Conservation (phyloP, 2,797 vertebrate species). For the Amblyopsis hoosieri region DNA sequence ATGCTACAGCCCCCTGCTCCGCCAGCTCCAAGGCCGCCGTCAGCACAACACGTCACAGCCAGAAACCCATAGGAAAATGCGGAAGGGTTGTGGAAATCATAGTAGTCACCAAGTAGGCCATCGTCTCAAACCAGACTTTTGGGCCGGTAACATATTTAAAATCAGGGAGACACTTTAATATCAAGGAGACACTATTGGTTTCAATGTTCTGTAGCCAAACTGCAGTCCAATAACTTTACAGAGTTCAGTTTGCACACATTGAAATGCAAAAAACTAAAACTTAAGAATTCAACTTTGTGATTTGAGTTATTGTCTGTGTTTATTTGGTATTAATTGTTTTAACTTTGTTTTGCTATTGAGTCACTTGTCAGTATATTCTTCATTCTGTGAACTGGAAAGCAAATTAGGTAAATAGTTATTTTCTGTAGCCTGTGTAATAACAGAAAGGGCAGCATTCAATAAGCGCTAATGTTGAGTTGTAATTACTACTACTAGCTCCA, state of each 20-base stretch:
- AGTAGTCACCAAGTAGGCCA: constrained; percentile 69
- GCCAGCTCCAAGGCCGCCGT: constrained; percentile 91
- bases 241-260: not conserved
- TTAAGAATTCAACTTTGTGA: not conserved
- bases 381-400: not conserved
- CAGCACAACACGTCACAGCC: constrained; percentile 96
- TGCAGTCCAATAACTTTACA: not conserved
- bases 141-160: not conserved
- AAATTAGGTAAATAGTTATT: not conserved
- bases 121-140: constrained; percentile 34
- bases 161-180: not conserved
- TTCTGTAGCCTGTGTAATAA: not conserved
- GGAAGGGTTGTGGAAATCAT: constrained; percentile 84
- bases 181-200: not conserved
- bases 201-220: not conserved
- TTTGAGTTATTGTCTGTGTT: too few species aligned
- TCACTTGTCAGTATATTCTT: too few species aligned
- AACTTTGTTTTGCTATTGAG: too few species aligned
- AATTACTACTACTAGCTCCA: too few species aligned
- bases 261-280: not conserved
- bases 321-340: too few species aligned
- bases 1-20: constrained; percentile 89
- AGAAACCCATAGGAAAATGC: constrained; percentile 92
- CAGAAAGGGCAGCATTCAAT: not conserved
- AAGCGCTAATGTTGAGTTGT: too few species aligned